These are phyloP conservation scores for Donacobius atricapilla DNA, from an alignment of 2,113 vertebrate species.

Conservation along the genomic window DNA sequence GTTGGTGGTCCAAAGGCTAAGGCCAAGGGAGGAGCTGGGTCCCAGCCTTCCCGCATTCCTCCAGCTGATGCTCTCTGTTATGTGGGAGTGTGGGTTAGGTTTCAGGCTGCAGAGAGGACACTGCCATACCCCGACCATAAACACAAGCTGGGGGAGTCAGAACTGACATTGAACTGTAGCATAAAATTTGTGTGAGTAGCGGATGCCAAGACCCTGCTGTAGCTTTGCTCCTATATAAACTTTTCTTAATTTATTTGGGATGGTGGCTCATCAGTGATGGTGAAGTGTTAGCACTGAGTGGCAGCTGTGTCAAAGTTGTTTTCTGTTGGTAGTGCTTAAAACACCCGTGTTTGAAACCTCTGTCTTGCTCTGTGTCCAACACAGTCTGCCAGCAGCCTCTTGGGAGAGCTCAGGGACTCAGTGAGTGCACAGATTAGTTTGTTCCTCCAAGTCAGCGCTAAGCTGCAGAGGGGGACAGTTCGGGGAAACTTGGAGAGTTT, in stretches of 20 bases:
- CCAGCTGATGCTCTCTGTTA: not conserved
- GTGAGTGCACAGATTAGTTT: not conserved
- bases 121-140: not conserved
- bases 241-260: not conserved
- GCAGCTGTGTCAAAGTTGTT: not conserved
- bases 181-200: not conserved
- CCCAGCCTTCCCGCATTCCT: not conserved
- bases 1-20: slow-evolving; percentile 18
- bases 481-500: slow-evolving; percentile 40
- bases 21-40: not conserved
- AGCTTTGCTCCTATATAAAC: not conserved
- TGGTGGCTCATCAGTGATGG: not conserved
- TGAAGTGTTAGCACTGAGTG: not conserved
- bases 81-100: not conserved
- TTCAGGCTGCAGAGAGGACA: not conserved
- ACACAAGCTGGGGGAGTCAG: not conserved
- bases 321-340: not conserved
- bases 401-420: not conserved
- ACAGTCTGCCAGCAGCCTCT: not conserved
- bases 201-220: not conserved
- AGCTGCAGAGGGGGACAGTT: slow-evolving; percentile 15
- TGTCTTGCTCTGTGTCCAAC: not conserved
- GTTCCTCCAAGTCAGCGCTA: not conserved
- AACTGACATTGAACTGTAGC: not conserved
- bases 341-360: not conserved